Conservation (phyloP, 37 sponge, comb jelly and placozoan genomes). For the Haliclona indistincta region DNA sequence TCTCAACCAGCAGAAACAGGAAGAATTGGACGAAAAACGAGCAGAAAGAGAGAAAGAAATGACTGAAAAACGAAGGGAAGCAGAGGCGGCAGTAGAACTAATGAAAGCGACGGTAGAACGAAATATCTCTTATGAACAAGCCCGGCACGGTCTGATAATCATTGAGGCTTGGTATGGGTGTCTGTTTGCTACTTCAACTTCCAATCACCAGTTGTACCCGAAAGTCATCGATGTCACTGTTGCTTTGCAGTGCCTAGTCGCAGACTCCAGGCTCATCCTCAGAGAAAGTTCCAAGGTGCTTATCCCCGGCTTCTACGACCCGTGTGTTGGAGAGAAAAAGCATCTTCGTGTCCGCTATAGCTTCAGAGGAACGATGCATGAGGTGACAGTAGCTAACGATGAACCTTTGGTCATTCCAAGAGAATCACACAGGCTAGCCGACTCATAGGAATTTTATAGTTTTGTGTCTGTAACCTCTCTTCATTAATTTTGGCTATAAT, state of each 20-base stretch:
- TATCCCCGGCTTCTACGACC: constrained; percentile 93
- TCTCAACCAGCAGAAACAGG: constrained; percentile 41
- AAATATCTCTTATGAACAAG: constrained; percentile 58
- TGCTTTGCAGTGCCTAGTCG: constrained; percentile 90
- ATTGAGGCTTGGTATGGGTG: constrained; percentile 95
- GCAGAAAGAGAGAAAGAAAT: constrained; percentile 45
- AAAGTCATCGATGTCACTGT: constrained; percentile 88
- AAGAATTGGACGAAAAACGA: constrained; percentile 59
- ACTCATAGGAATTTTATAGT: no score
- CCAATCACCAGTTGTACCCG: constrained; percentile 15
- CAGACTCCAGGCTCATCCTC: constrained; percentile 87
- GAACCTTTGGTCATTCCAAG: constrained; percentile 83
- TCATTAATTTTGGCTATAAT: no score
- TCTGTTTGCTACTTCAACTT: constrained; percentile 30
- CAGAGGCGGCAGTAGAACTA: constrained; percentile 84
- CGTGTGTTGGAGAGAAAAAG: constrained; percentile 85
- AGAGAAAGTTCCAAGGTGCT: constrained; percentile 68
- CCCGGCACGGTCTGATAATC: constrained; percentile 80
- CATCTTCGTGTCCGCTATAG: constrained; percentile 77
- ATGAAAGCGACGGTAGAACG: constrained; percentile 89
- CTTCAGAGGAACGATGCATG: constrained; percentile 84
- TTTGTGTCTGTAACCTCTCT: no score
- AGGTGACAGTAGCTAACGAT: constrained; percentile 82
- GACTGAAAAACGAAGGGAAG: constrained; percentile 60
- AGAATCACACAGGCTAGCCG: constrained; percentile 78